Conservation (phyloP, 2,113 vertebrate species). For the Stegastes partitus region DNA sequence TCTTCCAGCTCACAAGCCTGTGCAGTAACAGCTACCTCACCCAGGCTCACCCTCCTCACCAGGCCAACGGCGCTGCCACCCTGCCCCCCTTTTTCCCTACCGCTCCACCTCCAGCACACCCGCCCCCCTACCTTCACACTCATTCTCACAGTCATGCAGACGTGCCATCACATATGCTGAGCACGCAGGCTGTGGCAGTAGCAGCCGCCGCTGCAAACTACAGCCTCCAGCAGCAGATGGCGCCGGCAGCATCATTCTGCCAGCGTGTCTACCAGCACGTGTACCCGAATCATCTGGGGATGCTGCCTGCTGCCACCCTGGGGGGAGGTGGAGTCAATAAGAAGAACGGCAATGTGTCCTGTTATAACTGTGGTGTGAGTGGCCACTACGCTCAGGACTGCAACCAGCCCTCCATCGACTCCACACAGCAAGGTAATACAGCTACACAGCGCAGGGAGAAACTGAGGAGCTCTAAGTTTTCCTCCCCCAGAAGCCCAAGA, state of each 20-base stretch:
- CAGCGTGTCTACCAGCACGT: conserved; percentile 87
- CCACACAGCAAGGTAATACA: conserved; percentile 91
- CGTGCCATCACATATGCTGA: conserved; percentile 86
- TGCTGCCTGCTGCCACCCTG: conserved; percentile 83
- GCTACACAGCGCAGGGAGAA: not conserved
- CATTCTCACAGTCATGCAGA: conserved; percentile 85
- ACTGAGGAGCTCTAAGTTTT: conserved; percentile 15
- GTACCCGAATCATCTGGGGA: conserved; percentile 86
- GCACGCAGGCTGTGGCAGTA: conserved; percentile 85
- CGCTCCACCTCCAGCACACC: conserved; percentile 86
- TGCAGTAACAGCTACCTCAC: conserved; percentile 96
- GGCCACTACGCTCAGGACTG: conserved; percentile 96
- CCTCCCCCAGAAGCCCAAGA: not conserved
- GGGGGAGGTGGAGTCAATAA: conserved; percentile 84
- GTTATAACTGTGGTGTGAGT: conserved; percentile 94
- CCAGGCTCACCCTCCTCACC: conserved; percentile 92
- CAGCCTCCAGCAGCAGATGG: conserved; percentile 93
- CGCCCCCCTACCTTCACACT: conserved; percentile 81
- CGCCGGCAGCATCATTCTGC: conserved; percentile 88
- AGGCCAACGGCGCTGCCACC: conserved; percentile 89
- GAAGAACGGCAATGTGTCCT: conserved; percentile 94
- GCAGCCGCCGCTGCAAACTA: conserved; percentile 78
- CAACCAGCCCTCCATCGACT: conserved; percentile 94
- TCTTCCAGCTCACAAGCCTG: conserved; percentile 91
- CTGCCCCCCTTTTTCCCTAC: conserved; percentile 91